Conservation (phyloP, 2,888 invertebrate species). For the Drosophila paranaensis region DNA sequence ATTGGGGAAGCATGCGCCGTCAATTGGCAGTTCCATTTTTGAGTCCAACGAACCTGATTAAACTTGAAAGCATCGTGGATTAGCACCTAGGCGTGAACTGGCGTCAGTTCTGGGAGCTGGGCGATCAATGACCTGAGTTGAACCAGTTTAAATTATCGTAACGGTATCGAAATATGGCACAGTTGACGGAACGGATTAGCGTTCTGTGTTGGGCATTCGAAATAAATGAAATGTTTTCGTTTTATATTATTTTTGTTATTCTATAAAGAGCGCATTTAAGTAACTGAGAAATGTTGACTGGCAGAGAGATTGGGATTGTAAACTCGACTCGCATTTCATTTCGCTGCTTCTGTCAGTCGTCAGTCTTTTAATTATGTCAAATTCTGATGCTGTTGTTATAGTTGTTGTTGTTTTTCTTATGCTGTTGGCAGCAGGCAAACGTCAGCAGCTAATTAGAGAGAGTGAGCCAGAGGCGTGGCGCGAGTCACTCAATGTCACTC, state of each 20-base stretch:
- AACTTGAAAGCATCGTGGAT: constrained; percentile 18
- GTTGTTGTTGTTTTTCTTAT: constrained; percentile 36
- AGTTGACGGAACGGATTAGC: constrained; percentile 69
- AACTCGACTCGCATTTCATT: constrained; percentile 53
- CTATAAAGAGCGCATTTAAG: constrained; percentile 5
- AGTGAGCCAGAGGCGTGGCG: constrained; percentile 60
- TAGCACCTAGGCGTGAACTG: constrained; percentile 51
- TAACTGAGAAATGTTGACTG: constrained; percentile 2
- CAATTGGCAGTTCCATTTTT: constrained; percentile 50
- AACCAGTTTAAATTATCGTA: constrained; percentile 26
- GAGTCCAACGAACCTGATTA: constrained; percentile 48
- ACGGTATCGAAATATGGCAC: constrained; percentile 53
- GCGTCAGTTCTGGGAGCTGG: not conserved
- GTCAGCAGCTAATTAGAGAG: constrained; percentile 80
- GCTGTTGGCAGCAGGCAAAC: constrained; percentile 67
- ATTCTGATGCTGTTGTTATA: constrained; percentile 48
- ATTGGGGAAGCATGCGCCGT: constrained; percentile 24
- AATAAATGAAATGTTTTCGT: constrained; percentile 61
- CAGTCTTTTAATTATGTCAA: constrained; percentile 79
- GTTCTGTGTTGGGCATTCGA: constrained; percentile 49
- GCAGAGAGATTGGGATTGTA: constrained; percentile 27
- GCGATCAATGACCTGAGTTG: constrained; percentile 64
- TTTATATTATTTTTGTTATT: constrained; percentile 14
- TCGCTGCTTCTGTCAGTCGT: constrained; percentile 40
- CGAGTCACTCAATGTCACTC: constrained; percentile 76